These are phyloP conservation scores for Thinocorus orbignyianus DNA, from an alignment of 2,113 vertebrate species.

Conservation along the genomic window DNA sequence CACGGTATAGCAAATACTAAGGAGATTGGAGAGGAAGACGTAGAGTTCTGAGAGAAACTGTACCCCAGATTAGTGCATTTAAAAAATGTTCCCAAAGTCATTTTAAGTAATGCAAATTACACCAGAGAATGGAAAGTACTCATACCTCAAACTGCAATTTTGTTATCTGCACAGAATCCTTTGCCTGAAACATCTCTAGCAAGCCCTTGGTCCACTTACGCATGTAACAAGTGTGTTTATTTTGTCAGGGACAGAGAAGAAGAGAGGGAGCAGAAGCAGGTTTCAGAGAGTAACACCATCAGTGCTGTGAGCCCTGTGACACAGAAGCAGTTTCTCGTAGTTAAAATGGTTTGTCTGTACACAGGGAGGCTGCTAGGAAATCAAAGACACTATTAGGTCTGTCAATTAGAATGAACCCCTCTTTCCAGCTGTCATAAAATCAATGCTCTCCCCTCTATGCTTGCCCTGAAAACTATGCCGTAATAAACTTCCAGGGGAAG, in stretches of 20 bases:
- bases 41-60: not conserved
- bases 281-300: not conserved
- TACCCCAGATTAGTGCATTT: not conserved
- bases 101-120: not conserved
- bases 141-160: not conserved
- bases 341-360: not conserved
- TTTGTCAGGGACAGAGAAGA: not conserved
- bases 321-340: not conserved
- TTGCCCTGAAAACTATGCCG: not conserved
- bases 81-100: not conserved
- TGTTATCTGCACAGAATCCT: not conserved
- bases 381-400: not conserved
- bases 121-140: not conserved
- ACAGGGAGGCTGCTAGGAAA: not conserved
- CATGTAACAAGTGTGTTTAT: not conserved
- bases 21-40: not conserved
- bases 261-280: not conserved
- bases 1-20: not conserved
- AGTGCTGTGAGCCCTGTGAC: not conserved
- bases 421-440: not conserved
- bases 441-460: not conserved
- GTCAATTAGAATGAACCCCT: not conserved
- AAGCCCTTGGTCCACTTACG: not conserved
- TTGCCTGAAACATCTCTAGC: not conserved
- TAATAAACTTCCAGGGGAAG: not conserved